phyloP scores from a whole-genome alignment of 2,888 invertebrate species.

The Xestia rhomboidea region DNA sequence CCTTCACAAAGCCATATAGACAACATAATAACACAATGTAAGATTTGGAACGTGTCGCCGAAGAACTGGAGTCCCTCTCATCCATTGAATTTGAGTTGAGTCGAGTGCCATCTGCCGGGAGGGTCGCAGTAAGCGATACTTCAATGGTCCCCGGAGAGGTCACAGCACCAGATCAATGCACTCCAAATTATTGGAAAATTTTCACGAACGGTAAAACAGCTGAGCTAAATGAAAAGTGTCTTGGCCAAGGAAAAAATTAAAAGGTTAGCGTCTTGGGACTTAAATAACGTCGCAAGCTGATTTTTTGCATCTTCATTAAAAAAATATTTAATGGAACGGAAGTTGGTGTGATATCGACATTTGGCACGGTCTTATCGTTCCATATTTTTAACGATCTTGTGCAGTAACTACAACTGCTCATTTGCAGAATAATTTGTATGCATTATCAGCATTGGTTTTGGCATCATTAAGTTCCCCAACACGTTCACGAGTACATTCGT shows the following conservation, averaged over 20 bases:
- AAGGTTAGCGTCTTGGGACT: conserved; percentile 34
- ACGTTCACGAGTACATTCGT: background rate
- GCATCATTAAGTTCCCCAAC: background rate
- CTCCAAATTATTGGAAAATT: conserved; percentile 81
- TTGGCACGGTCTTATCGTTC: background rate
- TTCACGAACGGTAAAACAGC: conserved; percentile 67
- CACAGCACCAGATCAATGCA: conserved; percentile 70
- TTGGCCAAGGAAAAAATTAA: conserved; percentile 53
- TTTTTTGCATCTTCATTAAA: conserved; percentile 38
- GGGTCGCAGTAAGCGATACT: conserved; percentile 81
- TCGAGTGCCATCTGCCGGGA: conserved; percentile 73
- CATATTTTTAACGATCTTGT: background rate
- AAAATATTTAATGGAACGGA: conserved; percentile 5
- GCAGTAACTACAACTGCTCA: background rate
- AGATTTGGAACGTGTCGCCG: conserved; percentile 58
- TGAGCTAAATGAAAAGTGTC: conserved; percentile 59
- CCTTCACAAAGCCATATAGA: conserved; percentile 32
- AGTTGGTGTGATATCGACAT: background rate
- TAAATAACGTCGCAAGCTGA: conserved; percentile 47
- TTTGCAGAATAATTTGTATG: background rate
- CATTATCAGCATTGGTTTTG: too few species aligned
- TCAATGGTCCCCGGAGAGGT: conserved; percentile 76
- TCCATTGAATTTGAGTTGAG: conserved; percentile 77
- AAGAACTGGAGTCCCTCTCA: conserved; percentile 61
- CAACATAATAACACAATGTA: conserved; percentile 50